Conservation (phyloP, 92 coral and sea anemone genomes). For the Phymanthus crucifer region DNA sequence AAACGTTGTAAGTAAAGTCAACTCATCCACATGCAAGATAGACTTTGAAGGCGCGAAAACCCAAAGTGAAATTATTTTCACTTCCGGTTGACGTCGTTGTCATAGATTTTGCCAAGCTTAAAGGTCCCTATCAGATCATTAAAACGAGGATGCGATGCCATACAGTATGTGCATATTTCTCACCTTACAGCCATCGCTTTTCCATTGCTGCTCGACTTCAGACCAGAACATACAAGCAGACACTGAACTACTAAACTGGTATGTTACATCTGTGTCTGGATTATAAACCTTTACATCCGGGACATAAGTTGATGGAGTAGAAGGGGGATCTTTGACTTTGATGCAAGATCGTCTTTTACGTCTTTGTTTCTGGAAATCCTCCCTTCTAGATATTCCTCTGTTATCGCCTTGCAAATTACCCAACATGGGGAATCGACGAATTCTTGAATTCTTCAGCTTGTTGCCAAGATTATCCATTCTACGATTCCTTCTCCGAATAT, state of each 20-base stretch:
- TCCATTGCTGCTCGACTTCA: slow-evolving; percentile 59
- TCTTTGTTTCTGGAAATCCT: background rate
- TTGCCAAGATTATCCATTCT: background rate
- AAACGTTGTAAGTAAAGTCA: too few species aligned
- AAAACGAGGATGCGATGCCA: too few species aligned
- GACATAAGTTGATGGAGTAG: slow-evolving; percentile 59
- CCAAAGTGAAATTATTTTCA: too few species aligned
- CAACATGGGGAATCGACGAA: background rate
- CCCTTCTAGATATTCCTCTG: background rate
- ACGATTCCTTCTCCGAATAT: background rate
- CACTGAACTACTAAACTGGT: slow-evolving; percentile 54
- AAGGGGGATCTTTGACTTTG: slow-evolving; percentile 65
- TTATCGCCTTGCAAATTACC: background rate
- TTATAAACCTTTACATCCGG: slow-evolving; percentile 45
- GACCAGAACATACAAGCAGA: slow-evolving; percentile 78
- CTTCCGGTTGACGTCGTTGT: too few species aligned
- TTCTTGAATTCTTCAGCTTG: background rate
- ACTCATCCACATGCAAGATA: too few species aligned
- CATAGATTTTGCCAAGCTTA: too few species aligned
- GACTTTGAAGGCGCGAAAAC: too few species aligned
- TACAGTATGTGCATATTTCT: background rate
- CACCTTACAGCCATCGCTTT: slow-evolving; percentile 77
- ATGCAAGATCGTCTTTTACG: slow-evolving; percentile 63
- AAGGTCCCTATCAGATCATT: too few species aligned
- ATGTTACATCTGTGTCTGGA: slow-evolving; percentile 50